A percentile compares a stretch with the other conserved stretches of the same genome.
Evolutionary conservation across 2,888 invertebrate genomes (phyloP).

Genomic region (Diogma glabrata): DNA sequence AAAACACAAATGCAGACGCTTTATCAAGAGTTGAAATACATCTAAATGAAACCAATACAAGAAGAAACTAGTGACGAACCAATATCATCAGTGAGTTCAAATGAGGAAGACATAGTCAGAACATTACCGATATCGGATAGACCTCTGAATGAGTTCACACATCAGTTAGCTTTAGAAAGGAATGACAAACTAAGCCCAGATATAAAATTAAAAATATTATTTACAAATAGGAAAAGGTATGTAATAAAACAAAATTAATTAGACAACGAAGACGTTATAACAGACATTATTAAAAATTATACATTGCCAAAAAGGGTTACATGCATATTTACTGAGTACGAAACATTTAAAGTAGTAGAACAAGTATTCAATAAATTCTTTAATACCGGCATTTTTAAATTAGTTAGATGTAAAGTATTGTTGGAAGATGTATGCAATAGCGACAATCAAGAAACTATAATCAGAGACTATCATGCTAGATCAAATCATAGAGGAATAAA

Average conservation of each 20-base stretch:
- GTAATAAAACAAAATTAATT: slow-evolving; percentile 9
- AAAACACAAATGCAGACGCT: too few relatives aligned
- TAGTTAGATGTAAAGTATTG: slow-evolving; percentile 10
- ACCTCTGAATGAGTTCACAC: slow-evolving; percentile 19
- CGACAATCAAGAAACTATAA: slow-evolving; percentile 19
- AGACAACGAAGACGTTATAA: slow-evolving; percentile 14
- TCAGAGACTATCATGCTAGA: slow-evolving; percentile 17
- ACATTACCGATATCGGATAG: slow-evolving; percentile 20
- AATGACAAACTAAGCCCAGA: slow-evolving; percentile 8
- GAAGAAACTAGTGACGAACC: neutral
- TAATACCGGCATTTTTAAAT: slow-evolving; percentile 6
- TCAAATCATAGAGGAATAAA: slow-evolving; percentile 18
- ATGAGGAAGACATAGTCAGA: slow-evolving; percentile 17
- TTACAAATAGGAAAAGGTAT: slow-evolving; percentile 18
- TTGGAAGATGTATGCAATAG: slow-evolving; percentile 15
- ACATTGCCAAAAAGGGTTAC: slow-evolving; percentile 18
- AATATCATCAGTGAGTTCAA: slow-evolving; percentile 16
- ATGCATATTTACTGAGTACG: slow-evolving; percentile 17
- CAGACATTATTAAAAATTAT: slow-evolving; percentile 15
- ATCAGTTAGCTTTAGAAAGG: slow-evolving; percentile 14
- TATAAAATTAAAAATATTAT: slow-evolving; percentile 13
- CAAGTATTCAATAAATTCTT: slow-evolving; percentile 11
- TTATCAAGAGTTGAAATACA: slow-evolving; percentile 9
- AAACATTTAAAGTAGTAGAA: slow-evolving; percentile 19
- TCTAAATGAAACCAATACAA: slow-evolving; percentile 4